phyloP scores from a whole-genome alignment of 1,140 invertebrate species.

The Vanessa tameamea region DNA sequence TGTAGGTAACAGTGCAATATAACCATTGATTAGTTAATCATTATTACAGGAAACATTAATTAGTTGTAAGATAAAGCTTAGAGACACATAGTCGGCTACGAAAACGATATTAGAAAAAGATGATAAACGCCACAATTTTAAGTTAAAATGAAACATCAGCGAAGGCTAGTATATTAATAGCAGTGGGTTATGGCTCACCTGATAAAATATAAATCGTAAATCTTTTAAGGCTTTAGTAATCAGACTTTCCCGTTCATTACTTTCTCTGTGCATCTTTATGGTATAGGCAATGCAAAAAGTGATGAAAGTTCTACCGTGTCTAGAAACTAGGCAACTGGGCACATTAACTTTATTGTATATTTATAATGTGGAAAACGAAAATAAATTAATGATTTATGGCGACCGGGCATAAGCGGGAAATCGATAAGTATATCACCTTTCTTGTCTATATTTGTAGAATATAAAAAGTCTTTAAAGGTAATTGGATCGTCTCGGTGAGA shows the following conservation, averaged over 20 bases:
- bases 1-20: too few species aligned
- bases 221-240: conserved; percentile 19
- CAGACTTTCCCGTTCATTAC: conserved; percentile 30
- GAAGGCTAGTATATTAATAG: neutral
- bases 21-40: too few species aligned
- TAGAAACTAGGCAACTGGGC: conserved; percentile 34
- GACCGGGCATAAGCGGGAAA: neutral
- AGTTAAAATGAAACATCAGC: too few species aligned
- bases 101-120: too few species aligned
- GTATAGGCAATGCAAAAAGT: conserved; percentile 34
- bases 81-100: too few species aligned
- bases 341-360: conserved; percentile 37
- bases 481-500: conserved; percentile 2
- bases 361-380: conserved; percentile 33
- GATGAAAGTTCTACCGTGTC: conserved; percentile 30
- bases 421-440: conserved; percentile 1
- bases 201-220: conserved; percentile 1
- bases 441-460: neutral
- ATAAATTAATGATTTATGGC: conserved; percentile 24
- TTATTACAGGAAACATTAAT: too few species aligned
- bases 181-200: neutral
- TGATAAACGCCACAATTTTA: too few species aligned
- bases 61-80: too few species aligned
- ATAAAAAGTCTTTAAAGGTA: neutral
- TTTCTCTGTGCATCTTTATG: conserved; percentile 38